Evolutionary conservation across 2,113 vertebrate genomes (phyloP), one percentile per base, ranked within the genome.

Genomic region (Colossoma macropomum): DNA sequence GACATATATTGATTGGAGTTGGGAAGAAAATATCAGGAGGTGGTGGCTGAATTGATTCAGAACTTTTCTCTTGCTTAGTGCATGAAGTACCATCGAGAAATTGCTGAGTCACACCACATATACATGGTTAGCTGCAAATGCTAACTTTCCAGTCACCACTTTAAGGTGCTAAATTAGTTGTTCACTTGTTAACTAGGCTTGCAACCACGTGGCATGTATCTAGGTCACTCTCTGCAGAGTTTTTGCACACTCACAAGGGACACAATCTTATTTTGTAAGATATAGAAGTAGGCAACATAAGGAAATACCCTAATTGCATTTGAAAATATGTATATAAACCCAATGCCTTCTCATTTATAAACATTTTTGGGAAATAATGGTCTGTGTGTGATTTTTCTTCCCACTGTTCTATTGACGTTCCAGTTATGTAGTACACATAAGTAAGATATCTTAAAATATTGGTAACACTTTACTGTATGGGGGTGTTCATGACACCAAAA

Each of bases 301-400:
- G 34, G 65, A 65, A 80, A 72, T 32, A 32, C 50, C 48, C 56
- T 63, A 60, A 56, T 75, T 77, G n/a, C 27, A 65, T 65, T 79
- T 59, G 27, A 75, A 73, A 38, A 69, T 75, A 66, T 86, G 79
- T 86, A 75, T 66, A 79, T 66, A 76, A 81, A 79, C 50, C 32
- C 15, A 86, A 82, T 62, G 74, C 74, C 77, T 85, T 85, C 12
- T 60, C 78, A 75, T 81, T 75, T 83, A 87, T 87, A 79, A 87
- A 84, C 41, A 65, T 71, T 85, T 69, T 16, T 65, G 23, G 71
- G 12, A 84, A 77, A 79, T 54, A 3, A 5, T 34, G 12, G 9
- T 4, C 0, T 30, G 3, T 73, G 45, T 80, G 70, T 65, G 45
- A 6, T 28, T 73, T 27, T 72, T 3, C 1, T 54, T 75, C 15